phyloP scores from a whole-genome alignment of 1,140 invertebrate genomes.

The Aleiodes sp. region DNA sequence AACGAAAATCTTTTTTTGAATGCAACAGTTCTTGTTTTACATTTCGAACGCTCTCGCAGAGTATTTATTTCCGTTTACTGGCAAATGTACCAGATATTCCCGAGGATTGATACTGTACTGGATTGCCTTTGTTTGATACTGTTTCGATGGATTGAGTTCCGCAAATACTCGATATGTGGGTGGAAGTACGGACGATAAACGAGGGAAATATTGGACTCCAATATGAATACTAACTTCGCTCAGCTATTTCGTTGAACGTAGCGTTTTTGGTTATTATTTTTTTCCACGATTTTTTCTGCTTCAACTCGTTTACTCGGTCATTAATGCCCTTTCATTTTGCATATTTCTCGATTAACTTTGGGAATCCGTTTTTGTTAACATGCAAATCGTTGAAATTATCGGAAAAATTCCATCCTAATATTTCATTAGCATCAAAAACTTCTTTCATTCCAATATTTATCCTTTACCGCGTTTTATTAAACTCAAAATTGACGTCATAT shows the following conservation, averaged over 20 bases:
- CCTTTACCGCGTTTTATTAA: no score
- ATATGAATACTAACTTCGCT: neutral
- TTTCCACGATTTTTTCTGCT: neutral
- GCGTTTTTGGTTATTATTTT: neutral
- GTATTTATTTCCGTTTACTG: slow-evolving; percentile 3
- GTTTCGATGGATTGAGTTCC: neutral
- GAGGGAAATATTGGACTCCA: neutral
- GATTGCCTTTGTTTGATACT: slow-evolving; percentile 2
- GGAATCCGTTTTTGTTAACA: no score
- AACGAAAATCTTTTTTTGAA: neutral
- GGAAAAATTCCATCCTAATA: no score
- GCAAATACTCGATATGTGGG: slow-evolving; percentile 10
- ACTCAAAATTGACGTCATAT: no score
- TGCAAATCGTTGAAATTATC: no score
- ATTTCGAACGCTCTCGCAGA: neutral
- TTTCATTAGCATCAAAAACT: no score
- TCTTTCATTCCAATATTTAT: no score
- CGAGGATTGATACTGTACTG: slow-evolving; percentile 1
- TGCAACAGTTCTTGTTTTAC: neutral
- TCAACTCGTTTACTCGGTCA: no score
- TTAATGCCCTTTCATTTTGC: no score
- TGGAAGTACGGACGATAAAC: slow-evolving; percentile 9
- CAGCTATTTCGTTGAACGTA: neutral
- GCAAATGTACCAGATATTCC: slow-evolving; percentile 1
- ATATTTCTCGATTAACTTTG: no score